Evolutionary conservation across 2,797 vertebrate genomes (phyloP).

Genomic region (Falco berigora): DNA sequence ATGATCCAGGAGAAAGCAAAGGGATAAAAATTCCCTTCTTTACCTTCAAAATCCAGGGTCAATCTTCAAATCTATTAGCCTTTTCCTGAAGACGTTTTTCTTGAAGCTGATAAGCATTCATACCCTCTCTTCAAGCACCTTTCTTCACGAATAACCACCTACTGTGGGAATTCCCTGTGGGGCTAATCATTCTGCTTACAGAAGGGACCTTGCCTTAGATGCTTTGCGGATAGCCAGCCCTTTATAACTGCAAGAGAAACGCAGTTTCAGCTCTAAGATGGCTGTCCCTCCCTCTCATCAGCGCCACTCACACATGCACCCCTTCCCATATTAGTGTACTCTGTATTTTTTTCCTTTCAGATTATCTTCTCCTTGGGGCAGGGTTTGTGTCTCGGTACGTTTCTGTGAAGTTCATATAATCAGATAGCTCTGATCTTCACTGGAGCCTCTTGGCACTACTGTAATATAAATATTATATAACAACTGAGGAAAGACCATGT

Average conservation of each 20-base stretch:
- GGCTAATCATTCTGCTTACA: not conserved
- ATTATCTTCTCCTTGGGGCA: not conserved
- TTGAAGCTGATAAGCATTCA: not conserved
- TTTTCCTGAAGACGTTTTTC: not conserved
- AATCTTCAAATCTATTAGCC: not conserved
- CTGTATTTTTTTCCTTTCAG: not conserved
- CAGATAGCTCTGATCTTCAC: not conserved
- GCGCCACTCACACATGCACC: not conserved
- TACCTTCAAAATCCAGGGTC: not conserved
- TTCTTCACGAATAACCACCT: constrained; percentile 15
- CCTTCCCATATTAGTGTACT: not conserved
- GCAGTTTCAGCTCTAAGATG: not conserved
- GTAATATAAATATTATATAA: constrained; percentile 11
- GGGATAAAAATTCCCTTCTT: not conserved
- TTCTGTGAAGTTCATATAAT: not conserved
- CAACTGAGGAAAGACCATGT: not conserved
- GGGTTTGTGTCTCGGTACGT: not conserved
- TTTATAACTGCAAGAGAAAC: not conserved
- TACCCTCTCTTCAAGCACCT: not conserved
- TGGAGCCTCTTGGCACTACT: not conserved
- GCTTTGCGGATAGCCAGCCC: not conserved
- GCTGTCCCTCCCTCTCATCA: not conserved
- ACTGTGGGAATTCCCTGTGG: not conserved
- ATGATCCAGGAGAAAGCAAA: not conserved
- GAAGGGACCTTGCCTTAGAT: not conserved